Conservation (phyloP, 2,113 vertebrate species). For the Nothocercus nigrocapillus region DNA sequence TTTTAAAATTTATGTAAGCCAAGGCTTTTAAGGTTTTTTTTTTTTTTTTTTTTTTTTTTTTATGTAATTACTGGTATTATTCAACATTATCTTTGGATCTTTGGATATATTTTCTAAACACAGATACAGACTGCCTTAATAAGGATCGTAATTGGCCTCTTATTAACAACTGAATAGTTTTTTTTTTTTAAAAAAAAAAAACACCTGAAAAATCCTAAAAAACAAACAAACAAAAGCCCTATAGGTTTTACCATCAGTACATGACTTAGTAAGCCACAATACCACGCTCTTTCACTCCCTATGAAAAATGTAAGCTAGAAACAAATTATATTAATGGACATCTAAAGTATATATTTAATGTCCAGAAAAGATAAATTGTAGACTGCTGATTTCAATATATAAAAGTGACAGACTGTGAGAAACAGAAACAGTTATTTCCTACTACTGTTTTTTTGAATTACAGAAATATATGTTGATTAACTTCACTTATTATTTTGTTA, state of each 20-base stretch:
- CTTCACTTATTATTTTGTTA: conserved; percentile 38
- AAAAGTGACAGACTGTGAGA: conserved; percentile 46
- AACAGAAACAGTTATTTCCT: conserved; percentile 52
- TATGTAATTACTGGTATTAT: not conserved
- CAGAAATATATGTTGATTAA: not conserved
- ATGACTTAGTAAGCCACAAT: not conserved
- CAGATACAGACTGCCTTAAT: not conserved
- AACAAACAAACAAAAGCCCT: not conserved
- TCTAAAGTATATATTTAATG: conserved; percentile 13
- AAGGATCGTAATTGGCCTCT: not conserved
- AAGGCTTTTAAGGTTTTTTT: not conserved
- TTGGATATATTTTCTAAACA: not conserved
- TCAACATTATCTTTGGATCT: not conserved
- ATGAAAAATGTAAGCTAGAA: conserved; percentile 10
- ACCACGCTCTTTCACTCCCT: not conserved
- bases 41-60: too few relatives aligned
- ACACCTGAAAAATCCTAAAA: not conserved
- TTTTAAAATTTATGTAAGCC: not conserved
- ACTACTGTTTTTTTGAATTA: not conserved
- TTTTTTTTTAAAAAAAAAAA: not conserved
- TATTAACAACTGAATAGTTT: not conserved
- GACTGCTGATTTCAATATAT: not conserved
- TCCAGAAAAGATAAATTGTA: conserved; percentile 34
- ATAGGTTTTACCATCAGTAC: not conserved
- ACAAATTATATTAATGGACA: conserved; percentile 17